Conservation (phyloP, 2,888 invertebrate species). For the Apoda limacodes region DNA sequence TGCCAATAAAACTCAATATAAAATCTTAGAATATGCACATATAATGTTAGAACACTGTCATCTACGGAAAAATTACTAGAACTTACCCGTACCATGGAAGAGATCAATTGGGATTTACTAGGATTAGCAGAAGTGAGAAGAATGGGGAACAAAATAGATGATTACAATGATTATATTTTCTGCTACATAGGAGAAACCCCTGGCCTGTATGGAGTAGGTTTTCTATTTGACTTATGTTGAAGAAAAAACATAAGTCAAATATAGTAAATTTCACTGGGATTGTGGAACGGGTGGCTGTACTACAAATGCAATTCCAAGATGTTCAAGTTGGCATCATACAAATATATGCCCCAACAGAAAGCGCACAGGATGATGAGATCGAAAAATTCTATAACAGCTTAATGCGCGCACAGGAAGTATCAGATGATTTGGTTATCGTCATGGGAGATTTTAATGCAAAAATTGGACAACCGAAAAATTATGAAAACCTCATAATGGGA, state of each 20-base stretch:
- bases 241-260: slow-evolving; percentile 7
- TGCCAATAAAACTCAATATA: no score
- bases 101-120: slow-evolving; percentile 14
- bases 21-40: no score
- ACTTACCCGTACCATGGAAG: slow-evolving; percentile 7
- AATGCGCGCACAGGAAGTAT: slow-evolving; percentile 7
- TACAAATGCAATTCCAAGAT: slow-evolving; percentile 7
- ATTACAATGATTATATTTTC: slow-evolving; percentile 12
- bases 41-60: no score
- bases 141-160: slow-evolving; percentile 14
- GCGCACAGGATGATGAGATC: slow-evolving; percentile 12
- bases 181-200: slow-evolving; percentile 13
- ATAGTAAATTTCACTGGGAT: slow-evolving; percentile 8
- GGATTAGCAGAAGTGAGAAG: slow-evolving; percentile 13
- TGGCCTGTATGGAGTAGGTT: slow-evolving; percentile 12
- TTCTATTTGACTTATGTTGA: slow-evolving; percentile 14
- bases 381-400: slow-evolving; percentile 15
- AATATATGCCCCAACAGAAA: slow-evolving; percentile 17
- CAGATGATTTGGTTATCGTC: slow-evolving; percentile 9
- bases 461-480: no score
- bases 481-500: not conserved
- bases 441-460: no score
- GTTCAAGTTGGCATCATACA: slow-evolving; percentile 13
- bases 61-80: no score
- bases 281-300: slow-evolving; percentile 12